Evolutionary conservation across 2,888 invertebrate genomes (phyloP).

Genomic region (Agrochola litura): DNA sequence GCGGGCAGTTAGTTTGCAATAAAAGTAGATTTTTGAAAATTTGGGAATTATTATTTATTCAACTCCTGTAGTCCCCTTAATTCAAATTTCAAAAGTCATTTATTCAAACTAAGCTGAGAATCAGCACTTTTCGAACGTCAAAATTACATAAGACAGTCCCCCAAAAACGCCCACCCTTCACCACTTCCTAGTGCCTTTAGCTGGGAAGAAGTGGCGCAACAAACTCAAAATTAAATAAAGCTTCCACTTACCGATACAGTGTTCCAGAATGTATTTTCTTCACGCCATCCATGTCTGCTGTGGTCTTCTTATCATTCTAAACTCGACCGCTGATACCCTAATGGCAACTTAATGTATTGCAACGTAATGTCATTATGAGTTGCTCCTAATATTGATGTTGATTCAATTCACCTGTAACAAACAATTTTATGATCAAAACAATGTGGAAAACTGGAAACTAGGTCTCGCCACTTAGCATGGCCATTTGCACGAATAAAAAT

Average conservation of each 20-base stretch:
- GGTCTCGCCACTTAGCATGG: slow-evolving; percentile 42
- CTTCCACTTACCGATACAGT: slow-evolving; percentile 86
- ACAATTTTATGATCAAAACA: slow-evolving; percentile 45
- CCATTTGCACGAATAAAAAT: slow-evolving; percentile 61
- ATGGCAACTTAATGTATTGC: slow-evolving; percentile 78
- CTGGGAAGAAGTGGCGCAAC: too few relatives aligned
- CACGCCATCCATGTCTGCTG: slow-evolving; percentile 87
- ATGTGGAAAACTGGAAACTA: slow-evolving; percentile 47
- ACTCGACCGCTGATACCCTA: slow-evolving; percentile 74
- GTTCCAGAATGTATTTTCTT: slow-evolving; percentile 90
- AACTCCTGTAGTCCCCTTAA: too few relatives aligned
- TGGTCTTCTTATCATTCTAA: slow-evolving; percentile 85
- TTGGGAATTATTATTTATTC: too few relatives aligned
- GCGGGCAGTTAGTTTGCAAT: too few relatives aligned
- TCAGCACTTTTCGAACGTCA: too few relatives aligned
- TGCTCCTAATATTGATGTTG: slow-evolving; percentile 70
- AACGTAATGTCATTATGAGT: slow-evolving; percentile 82
- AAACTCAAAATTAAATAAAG: neutral
- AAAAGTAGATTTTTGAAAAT: too few relatives aligned
- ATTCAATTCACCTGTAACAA: slow-evolving; percentile 77
- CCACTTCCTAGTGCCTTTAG: too few relatives aligned
- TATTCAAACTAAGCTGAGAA: too few relatives aligned
- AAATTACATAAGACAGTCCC: too few relatives aligned
- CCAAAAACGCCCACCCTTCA: too few relatives aligned
- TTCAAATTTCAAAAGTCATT: too few relatives aligned